phyloP scores from a whole-genome alignment of 2,888 invertebrate genomes.

The Boloria euphrosyne region DNA sequence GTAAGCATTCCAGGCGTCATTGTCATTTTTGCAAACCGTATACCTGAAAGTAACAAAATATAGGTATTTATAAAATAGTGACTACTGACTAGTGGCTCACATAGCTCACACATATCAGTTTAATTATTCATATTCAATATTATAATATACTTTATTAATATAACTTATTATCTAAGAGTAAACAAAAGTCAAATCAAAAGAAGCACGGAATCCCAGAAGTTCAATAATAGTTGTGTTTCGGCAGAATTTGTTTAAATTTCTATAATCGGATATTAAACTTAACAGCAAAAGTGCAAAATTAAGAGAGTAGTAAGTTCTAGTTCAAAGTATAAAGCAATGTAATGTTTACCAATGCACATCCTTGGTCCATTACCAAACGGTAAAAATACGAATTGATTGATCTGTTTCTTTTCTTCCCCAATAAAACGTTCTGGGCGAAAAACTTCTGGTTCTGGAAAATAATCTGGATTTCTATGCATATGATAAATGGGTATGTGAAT shows the following conservation, averaged over 20 bases:
- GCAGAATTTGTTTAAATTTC: no score
- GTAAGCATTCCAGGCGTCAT: neutral
- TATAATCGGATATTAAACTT: no score
- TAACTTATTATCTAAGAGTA: no score
- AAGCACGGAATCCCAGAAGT: no score
- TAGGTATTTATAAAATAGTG: neutral
- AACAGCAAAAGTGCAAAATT: neutral
- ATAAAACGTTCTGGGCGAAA: constrained; percentile 62
- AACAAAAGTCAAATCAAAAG: no score
- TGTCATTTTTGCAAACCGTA: constrained; percentile 10
- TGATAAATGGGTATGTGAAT: constrained; percentile 17
- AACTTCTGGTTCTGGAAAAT: constrained; percentile 59
- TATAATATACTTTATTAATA: no score
- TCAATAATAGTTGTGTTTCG: no score
- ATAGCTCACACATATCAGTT: no score
- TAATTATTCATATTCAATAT: no score
- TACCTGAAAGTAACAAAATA: constrained; percentile 6
- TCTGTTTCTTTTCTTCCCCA: constrained; percentile 48
- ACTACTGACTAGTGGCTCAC: no score
- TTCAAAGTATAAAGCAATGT: neutral
- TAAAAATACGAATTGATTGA: constrained; percentile 58
- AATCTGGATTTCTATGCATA: constrained; percentile 47
- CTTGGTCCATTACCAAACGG: constrained; percentile 67
- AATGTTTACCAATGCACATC: constrained; percentile 7
- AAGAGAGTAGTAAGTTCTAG: neutral